Percentiles rank a stretch among this genome's conserved stretches.
Evolutionary conservation across 2,797 vertebrate species (phyloP).

Genomic region (Phataginus tetradactyla): DNA sequence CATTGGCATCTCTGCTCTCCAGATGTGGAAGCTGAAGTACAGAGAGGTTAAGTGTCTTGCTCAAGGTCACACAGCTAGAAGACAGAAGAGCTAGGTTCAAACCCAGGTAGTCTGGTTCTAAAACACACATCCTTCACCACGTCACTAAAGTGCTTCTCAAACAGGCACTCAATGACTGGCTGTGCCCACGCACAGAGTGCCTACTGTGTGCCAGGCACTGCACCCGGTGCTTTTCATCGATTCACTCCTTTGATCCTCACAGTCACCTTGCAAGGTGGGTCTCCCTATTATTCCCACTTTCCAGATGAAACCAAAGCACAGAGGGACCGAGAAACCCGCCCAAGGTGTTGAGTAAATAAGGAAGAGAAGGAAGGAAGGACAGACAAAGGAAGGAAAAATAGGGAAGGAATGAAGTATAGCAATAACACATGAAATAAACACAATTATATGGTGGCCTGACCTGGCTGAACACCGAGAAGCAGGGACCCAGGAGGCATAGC

Average conservation of each 20-base stretch:
- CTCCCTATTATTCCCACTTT: background rate
- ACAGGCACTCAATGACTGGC: accelerated
- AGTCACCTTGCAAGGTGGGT: background rate
- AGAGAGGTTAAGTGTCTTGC: background rate
- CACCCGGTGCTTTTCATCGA: background rate
- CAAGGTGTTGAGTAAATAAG: background rate
- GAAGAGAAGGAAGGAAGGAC: background rate
- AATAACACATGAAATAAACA: background rate
- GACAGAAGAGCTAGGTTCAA: background rate
- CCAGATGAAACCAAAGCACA: background rate
- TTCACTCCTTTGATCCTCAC: background rate
- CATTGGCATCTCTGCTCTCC: background rate
- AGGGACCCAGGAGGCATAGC: accelerated
- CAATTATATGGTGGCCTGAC: background rate
- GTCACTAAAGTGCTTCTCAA: background rate
- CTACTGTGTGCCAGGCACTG: background rate
- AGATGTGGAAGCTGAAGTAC: background rate
- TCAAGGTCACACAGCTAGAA: background rate
- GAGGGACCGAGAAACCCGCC: background rate
- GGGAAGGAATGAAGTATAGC: background rate
- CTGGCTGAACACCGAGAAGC: background rate
- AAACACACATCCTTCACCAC: background rate
- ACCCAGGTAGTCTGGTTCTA: background rate
- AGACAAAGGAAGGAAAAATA: accelerated
- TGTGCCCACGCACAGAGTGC: background rate